Evolutionary conservation across 2,113 vertebrate genomes (phyloP).

Genomic region (Poeciliopsis occidentalis): DNA sequence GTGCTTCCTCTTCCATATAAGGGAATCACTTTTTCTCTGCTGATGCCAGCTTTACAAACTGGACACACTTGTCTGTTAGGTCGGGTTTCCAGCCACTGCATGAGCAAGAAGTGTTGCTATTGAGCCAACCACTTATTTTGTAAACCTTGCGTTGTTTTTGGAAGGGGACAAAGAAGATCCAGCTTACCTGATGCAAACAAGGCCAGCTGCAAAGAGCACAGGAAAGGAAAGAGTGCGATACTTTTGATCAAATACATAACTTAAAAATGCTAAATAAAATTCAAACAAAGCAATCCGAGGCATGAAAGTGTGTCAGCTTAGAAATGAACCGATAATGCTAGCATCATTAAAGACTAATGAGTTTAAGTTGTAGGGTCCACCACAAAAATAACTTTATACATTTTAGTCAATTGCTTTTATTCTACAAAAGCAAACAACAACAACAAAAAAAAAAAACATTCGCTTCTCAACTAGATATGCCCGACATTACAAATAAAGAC

Average conservation of each 20-base stretch:
- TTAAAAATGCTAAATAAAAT: neutral
- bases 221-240: conserved; percentile 34
- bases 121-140: neutral
- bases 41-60: conserved; percentile 98
- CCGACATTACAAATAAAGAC: neutral
- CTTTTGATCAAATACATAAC: neutral
- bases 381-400: neutral
- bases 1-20: conserved; percentile 96
- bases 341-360: neutral
- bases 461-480: neutral
- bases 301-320: neutral
- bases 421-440: neutral
- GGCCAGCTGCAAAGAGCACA: conserved; percentile 86
- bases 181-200: conserved; percentile 95
- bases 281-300: neutral
- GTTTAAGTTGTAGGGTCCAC: neutral
- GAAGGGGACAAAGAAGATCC: neutral
- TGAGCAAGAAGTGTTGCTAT: conserved; percentile 7
- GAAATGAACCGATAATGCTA: neutral
- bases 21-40: conserved; percentile 97
- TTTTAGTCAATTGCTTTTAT: no score
- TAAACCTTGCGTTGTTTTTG: neutral
- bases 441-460: no score
- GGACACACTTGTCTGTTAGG: conserved; percentile 98
- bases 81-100: conserved; percentile 95